Conservation (phyloP, 2,888 invertebrate species). For the Andrena praecox region DNA sequence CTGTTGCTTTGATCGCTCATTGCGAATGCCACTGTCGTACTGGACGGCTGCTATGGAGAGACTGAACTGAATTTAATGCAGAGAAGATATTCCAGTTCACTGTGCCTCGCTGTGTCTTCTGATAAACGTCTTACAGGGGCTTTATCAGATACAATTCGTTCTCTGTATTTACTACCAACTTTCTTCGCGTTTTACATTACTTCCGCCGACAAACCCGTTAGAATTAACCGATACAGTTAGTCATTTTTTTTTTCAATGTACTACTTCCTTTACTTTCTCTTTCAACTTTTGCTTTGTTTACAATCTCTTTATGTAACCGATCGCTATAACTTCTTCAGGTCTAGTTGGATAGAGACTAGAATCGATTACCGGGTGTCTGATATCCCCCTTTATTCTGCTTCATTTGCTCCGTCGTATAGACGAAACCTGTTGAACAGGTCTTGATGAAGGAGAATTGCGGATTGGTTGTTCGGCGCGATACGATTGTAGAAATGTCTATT, state of each 20-base stretch:
- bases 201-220: neutral
- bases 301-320: constrained; percentile 7
- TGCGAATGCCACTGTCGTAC: neutral
- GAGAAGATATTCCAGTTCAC: constrained; percentile 16
- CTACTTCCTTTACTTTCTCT: constrained; percentile 45
- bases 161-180: neutral
- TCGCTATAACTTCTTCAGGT: neutral
- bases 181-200: neutral
- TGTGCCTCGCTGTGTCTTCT: constrained; percentile 37
- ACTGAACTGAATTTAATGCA: constrained; percentile 40
- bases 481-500: neutral
- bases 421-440: constrained; percentile 24
- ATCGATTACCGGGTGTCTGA: neutral
- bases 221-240: neutral
- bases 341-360: constrained; percentile 2
- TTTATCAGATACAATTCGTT: constrained; percentile 1
- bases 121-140: neutral
- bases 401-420: neutral
- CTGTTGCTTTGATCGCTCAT: constrained; percentile 46
- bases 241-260: neutral
- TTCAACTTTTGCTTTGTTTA: constrained; percentile 3
- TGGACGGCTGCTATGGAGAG: constrained; percentile 6
- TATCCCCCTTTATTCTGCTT: constrained; percentile 20
- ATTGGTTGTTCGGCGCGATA: constrained; percentile 24
- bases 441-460: neutral